Evolutionary conservation across 2,888 invertebrate species (phyloP).

Genomic region (Heliconius hortense): DNA sequence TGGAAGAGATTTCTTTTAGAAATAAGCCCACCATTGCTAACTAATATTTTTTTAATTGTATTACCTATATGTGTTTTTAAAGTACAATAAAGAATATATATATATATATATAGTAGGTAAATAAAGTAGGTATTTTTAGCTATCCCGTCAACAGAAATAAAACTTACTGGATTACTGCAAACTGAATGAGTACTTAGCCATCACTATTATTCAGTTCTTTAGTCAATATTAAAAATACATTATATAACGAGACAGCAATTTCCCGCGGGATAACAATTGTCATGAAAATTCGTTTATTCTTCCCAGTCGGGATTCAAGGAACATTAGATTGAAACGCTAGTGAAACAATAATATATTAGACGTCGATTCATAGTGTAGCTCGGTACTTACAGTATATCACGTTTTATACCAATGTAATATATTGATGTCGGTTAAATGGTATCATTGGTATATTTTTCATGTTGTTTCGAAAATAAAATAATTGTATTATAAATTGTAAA

Average conservation of each 20-base stretch:
- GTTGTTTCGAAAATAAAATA: too few relatives aligned
- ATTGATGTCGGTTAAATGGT: background rate
- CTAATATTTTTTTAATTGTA: too few relatives aligned
- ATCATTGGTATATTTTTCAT: background rate
- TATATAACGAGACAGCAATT: background rate
- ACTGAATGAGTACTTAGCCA: background rate
- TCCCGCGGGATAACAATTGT: slow-evolving; percentile 11
- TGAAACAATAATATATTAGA: slow-evolving; percentile 20
- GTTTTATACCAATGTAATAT: slow-evolving; percentile 19
- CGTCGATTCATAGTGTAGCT: slow-evolving; percentile 14
- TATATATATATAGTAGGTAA: too few relatives aligned
- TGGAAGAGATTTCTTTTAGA: too few relatives aligned
- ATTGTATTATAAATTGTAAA: too few relatives aligned
- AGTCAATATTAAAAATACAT: slow-evolving; percentile 19
- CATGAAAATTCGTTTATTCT: slow-evolving; percentile 9
- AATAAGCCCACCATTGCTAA: too few relatives aligned
- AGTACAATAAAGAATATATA: too few relatives aligned
- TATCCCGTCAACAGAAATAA: background rate
- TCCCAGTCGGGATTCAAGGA: background rate
- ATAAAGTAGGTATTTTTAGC: background rate
- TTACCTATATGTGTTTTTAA: too few relatives aligned
- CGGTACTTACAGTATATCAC: slow-evolving; percentile 8
- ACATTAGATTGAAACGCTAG: background rate
- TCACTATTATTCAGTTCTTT: slow-evolving; percentile 1
- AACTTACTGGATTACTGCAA: background rate